Conservation (phyloP, 2,888 invertebrate genomes). For the Lasioglossum malachurum region DNA sequence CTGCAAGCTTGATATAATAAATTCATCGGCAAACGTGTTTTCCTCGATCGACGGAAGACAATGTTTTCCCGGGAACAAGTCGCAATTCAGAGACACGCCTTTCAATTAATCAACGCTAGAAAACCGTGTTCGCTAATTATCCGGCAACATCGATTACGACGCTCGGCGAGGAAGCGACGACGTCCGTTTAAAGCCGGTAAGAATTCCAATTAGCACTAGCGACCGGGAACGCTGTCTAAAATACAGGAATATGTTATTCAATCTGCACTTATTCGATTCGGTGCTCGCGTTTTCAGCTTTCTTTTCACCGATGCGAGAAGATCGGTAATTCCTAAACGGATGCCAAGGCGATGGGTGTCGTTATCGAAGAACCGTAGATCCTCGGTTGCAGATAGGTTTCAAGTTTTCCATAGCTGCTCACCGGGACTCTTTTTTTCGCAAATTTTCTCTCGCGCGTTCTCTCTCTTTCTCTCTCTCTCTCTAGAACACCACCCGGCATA, state of each 20-base stretch:
- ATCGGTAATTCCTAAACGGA: slow-evolving; percentile 3
- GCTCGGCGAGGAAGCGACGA: not conserved
- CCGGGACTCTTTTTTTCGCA: not conserved
- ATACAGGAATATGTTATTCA: not conserved
- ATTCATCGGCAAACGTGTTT: not conserved
- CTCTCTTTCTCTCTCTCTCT: not conserved
- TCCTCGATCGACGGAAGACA: not conserved
- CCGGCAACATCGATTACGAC: not conserved
- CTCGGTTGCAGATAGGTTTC: slow-evolving; percentile 15
- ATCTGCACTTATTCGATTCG: not conserved
- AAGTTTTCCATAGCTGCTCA: slow-evolving; percentile 16
- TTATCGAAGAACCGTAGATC: slow-evolving; percentile 43
- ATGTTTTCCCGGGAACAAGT: not conserved
- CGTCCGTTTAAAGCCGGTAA: not conserved
- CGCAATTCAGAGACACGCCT: not conserved
- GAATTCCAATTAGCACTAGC: not conserved
- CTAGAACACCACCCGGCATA: slow-evolving; percentile 25
- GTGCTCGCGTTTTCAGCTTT: not conserved
- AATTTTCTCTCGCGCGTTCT: not conserved
- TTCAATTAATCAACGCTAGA: slow-evolving; percentile 1
- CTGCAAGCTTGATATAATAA: not conserved
- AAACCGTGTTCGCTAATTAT: slow-evolving; percentile 2
- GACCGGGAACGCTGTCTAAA: not conserved
- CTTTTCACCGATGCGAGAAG: not conserved
- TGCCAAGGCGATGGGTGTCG: not conserved